These are phyloP conservation scores for Isoperla grammatica DNA, from an alignment of 2,888 invertebrate species.

Conservation along the genomic window DNA sequence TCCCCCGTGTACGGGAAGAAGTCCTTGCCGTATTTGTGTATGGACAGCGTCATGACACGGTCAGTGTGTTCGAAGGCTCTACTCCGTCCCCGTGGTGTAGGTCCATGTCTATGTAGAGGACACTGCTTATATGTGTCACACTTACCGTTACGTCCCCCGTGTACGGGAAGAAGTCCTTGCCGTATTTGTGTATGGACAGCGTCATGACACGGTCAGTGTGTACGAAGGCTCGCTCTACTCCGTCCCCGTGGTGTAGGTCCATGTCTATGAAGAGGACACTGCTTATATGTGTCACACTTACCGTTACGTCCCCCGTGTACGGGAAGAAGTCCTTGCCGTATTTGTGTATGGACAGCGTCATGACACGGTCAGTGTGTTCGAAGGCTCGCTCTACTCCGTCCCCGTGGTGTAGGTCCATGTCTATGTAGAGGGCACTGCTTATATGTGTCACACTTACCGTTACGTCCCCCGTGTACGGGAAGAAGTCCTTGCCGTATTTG, in stretches of 20 bases:
- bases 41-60: slow-evolving; percentile 98
- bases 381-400: slow-evolving; percentile 99
- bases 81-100: slow-evolving; percentile 99
- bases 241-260: slow-evolving; percentile 99
- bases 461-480: slow-evolving; percentile 87
- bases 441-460: slow-evolving; percentile 95
- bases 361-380: slow-evolving; percentile 98
- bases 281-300: slow-evolving; percentile 92
- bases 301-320: slow-evolving; percentile 87
- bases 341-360: slow-evolving; percentile 99
- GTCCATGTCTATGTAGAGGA: slow-evolving; percentile 97
- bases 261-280: slow-evolving; percentile 98
- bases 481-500: slow-evolving; percentile 95
- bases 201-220: slow-evolving; percentile 99
- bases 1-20: slow-evolving; percentile 97
- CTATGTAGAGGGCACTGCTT: slow-evolving; percentile 95
- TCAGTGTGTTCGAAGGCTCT: slow-evolving; percentile 98
- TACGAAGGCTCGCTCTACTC: slow-evolving; percentile 99
- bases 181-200: slow-evolving; percentile 98
- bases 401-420: slow-evolving; percentile 99
- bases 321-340: slow-evolving; percentile 98
- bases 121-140: slow-evolving; percentile 96
- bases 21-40: slow-evolving; percentile 95
- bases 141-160: slow-evolving; percentile 84
- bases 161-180: slow-evolving; percentile 94